Base-by-base conservation (phyloP, 2,113 vertebrate species). In the Stictonetta naevosa region DNA sequence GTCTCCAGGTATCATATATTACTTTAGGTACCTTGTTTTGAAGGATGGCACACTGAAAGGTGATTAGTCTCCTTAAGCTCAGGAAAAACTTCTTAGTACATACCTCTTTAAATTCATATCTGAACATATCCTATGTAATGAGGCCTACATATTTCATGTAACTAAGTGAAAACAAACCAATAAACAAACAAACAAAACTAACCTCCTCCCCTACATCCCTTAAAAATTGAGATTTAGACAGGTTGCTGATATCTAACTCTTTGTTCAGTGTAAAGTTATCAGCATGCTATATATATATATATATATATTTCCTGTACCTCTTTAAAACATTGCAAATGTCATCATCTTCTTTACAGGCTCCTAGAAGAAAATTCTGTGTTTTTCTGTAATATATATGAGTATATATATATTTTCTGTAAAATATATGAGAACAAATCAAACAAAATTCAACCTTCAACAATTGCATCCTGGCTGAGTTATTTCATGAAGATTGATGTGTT, bases 181-280 rank as follows among this genome's bases (percentile, higher is more conserved):
- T 12, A 25, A n/a, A 28, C 3, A 1, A 38, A n/a, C 22, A 29
- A 40, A 40, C 4, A 16, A n/a, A 36, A 89, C 68, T 19, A 31
- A 10, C 1, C 4, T 40, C 1, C 1, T 40, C 8, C 7, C 50
- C 1, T 17, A 46, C 14, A 20, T 8, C 3, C 3, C 20, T 3
- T 3, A 62, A 67, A 58, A 26, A 1, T 0, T 2, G 6, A 48
- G n/a, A 59, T 38, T 63, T 44, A 55, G 2, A 72, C 73, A 55
- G 5, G 1, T 55, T 77, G 3, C 28, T 79, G 18, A 33, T 34
- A 16, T 25, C 16, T 81, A 52, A 26, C 14, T 80, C 38, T 85
- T 81, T 44, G 58, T 64, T 15, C 5, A 34, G 38, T 58, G 1
- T 69, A 60, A 58, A 83, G 36, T 3, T 36, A 31, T 71, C 59